These are phyloP conservation scores for Platypus cylindrus DNA, from an alignment of 2,888 invertebrate species.

Conservation along the genomic window DNA sequence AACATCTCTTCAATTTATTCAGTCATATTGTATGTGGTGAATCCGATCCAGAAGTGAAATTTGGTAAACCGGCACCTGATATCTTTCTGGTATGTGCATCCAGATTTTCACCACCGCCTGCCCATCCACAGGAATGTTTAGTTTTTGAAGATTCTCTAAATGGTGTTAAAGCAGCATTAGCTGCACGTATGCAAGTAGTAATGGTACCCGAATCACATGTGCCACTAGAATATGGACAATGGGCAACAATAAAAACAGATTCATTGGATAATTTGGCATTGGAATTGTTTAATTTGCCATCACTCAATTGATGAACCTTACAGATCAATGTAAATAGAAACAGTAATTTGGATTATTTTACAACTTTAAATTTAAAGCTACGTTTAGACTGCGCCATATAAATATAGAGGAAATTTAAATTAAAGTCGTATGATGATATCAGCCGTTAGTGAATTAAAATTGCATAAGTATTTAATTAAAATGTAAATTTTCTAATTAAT, in stretches of 20 bases:
- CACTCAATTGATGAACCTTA: background rate
- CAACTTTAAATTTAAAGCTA: too few relatives aligned
- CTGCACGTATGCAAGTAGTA: conserved; percentile 74
- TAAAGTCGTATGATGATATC: too few relatives aligned
- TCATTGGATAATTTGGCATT: conserved; percentile 5
- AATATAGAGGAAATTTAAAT: too few relatives aligned
- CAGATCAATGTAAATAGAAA: too few relatives aligned
- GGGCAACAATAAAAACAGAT: conserved; percentile 10
- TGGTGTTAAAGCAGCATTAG: conserved; percentile 63
- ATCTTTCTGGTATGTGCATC: conserved; percentile 58
- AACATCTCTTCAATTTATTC: conserved; percentile 52
- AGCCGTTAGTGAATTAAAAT: too few relatives aligned
- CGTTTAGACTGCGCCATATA: too few relatives aligned
- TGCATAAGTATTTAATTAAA: too few relatives aligned
- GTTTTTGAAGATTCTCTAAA: conserved; percentile 88
- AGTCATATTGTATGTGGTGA: conserved; percentile 68
- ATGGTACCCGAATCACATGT: conserved; percentile 24
- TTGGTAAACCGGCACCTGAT: conserved; percentile 81
- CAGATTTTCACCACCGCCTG: conserved; percentile 3
- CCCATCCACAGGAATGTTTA: conserved; percentile 51
- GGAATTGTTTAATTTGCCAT: conserved; percentile 5
- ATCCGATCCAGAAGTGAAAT: conserved; percentile 68
- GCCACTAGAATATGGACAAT: conserved; percentile 5
- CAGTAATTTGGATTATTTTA: too few relatives aligned
- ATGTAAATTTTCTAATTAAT: too few relatives aligned